These are phyloP conservation scores for Heliconius hewitsoni DNA, from an alignment of 1,140 invertebrate species.

Conservation along the genomic window DNA sequence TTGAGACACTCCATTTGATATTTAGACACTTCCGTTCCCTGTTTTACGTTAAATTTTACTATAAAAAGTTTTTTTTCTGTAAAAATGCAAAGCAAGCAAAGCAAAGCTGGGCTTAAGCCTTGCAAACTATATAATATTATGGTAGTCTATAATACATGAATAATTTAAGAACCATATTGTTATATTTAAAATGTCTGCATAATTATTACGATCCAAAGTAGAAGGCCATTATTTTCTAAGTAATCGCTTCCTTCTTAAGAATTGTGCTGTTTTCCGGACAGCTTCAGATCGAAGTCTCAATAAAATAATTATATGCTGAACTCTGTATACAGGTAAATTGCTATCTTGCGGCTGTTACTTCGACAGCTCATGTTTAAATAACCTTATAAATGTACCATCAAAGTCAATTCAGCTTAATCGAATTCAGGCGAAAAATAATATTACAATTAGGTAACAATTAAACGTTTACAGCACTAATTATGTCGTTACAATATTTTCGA, in stretches of 20 bases:
- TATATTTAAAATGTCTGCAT: not conserved
- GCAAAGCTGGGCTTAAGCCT: too few species aligned
- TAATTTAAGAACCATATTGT: not conserved
- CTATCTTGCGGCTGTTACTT: constrained; percentile 30
- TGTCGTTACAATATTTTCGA: constrained; percentile 7
- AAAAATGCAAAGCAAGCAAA: too few species aligned
- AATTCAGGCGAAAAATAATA: not conserved
- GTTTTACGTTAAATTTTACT: too few species aligned
- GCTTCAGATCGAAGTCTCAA: constrained; percentile 28
- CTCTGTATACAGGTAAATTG: constrained; percentile 28
- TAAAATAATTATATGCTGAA: constrained; percentile 25
- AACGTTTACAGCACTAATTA: not conserved
- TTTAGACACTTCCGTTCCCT: too few species aligned
- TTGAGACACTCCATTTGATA: too few species aligned
- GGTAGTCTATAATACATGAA: not conserved
- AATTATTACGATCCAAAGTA: not conserved
- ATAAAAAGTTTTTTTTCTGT: too few species aligned
- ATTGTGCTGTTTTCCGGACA: constrained; percentile 48
- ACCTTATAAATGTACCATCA: not conserved
- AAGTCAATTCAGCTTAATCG: not conserved
- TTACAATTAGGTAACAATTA: not conserved
- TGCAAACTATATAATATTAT: too few species aligned
- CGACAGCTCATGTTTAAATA: constrained; percentile 19
- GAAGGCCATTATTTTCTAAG: constrained; percentile 31
- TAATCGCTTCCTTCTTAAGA: constrained; percentile 40